Percentiles rank a stretch among this genome's conserved stretches.
phyloP scores from a whole-genome alignment of 92 coral and sea anemone genomes.

The Palythoa grandis region DNA sequence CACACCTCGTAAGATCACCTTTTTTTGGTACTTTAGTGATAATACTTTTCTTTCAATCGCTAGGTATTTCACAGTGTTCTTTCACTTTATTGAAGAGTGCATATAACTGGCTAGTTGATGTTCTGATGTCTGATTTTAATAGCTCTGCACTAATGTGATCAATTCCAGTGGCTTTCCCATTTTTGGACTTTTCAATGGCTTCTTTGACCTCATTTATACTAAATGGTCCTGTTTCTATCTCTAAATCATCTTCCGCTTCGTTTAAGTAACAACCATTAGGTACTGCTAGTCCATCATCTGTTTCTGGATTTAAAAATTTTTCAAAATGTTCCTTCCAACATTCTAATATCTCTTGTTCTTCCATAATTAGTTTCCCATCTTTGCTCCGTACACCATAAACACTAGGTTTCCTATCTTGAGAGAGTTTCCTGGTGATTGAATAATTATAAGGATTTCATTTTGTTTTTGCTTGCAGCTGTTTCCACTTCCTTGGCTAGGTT shows the following conservation, averaged over 20 bases:
- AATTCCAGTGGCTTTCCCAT: not conserved
- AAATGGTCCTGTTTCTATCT: not conserved
- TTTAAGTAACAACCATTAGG: not conserved
- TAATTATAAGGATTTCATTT: not conserved
- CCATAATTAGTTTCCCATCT: not conserved
- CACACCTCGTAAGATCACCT: too few relatives aligned
- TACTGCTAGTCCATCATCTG: not conserved
- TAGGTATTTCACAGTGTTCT: too few relatives aligned
- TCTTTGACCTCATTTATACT: not conserved
- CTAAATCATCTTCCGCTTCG: not conserved
- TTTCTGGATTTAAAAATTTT: not conserved
- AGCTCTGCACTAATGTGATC: too few relatives aligned
- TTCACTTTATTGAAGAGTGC: too few relatives aligned
- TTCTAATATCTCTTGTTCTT: not conserved
- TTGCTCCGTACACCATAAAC: not conserved
- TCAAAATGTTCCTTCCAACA: slow-evolving; percentile 1
- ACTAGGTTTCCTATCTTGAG: not conserved
- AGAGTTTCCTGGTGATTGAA: not conserved
- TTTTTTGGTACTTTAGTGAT: too few relatives aligned
- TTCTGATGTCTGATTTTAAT: too few relatives aligned
- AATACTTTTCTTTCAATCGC: too few relatives aligned
- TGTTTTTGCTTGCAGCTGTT: not conserved
- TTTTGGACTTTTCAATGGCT: not conserved
- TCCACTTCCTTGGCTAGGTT: not conserved
- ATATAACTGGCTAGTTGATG: too few relatives aligned